Evolutionary conservation across 2,113 vertebrate species (phyloP).

Genomic region (Apteryx mantelli): DNA sequence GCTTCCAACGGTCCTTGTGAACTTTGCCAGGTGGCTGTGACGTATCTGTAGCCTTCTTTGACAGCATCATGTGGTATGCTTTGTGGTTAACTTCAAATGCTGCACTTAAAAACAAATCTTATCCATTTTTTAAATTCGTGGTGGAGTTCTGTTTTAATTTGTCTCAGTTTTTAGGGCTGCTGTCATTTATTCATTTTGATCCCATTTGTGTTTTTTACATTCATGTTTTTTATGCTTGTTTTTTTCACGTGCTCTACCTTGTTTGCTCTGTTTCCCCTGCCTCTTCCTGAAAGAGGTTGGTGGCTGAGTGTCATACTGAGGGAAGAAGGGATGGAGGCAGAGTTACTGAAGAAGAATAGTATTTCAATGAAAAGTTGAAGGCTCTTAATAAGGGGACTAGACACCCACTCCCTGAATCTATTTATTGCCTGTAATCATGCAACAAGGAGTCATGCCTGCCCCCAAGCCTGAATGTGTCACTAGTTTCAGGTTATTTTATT

Average conservation of each 20-base stretch:
- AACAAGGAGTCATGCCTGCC: neutral
- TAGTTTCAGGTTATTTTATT: neutral
- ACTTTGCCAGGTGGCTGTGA: neutral
- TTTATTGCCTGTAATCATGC: neutral
- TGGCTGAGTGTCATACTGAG: neutral
- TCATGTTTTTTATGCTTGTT: neutral
- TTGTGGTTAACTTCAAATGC: neutral
- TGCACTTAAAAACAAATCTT: neutral
- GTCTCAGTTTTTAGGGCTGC: neutral
- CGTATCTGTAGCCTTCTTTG: accelerated
- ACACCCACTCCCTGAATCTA: neutral
- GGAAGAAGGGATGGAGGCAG: neutral
- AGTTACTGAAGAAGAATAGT: neutral
- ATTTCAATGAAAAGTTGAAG: too few species aligned
- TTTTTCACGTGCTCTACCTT: neutral
- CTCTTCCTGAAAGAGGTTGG: neutral
- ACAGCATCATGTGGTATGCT: accelerated
- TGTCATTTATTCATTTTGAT: neutral
- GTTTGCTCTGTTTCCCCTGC: neutral
- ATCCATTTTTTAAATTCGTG: neutral
- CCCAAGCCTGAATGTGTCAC: accelerated
- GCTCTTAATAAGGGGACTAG: too few species aligned
- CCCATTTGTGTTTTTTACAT: neutral
- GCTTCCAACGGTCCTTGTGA: accelerated
- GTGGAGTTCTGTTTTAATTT: neutral